These are phyloP conservation scores for Drosophila kurseongensis DNA, from an alignment of 1,140 invertebrate genomes.

Conservation along the genomic window DNA sequence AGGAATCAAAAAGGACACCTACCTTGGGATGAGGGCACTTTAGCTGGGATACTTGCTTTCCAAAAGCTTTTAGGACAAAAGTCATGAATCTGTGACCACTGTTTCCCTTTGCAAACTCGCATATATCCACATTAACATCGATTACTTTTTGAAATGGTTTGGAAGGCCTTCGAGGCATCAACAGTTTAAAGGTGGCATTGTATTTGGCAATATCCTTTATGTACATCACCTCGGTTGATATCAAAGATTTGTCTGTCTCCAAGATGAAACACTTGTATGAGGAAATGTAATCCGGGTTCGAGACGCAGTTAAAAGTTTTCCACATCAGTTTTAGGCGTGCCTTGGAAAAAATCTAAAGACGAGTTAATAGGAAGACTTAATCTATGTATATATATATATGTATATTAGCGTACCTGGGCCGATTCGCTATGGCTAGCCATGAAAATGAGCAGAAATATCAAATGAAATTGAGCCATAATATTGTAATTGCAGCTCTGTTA, in stretches of 20 bases:
- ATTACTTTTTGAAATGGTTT: conserved; percentile 33
- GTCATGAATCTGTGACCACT: conserved; percentile 27
- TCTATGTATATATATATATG: neutral
- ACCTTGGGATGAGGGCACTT: conserved; percentile 54
- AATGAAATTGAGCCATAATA: conserved; percentile 21
- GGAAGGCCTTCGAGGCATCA: conserved; percentile 1
- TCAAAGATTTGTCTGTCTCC: conserved; percentile 16
- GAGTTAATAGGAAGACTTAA: neutral
- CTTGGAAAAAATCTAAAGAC: conserved; percentile 2
- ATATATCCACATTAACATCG: conserved; percentile 41
- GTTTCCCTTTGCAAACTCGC: conserved; percentile 31
- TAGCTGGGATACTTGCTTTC: conserved; percentile 5
- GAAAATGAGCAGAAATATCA: conserved; percentile 21
- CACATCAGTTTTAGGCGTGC: conserved; percentile 26
- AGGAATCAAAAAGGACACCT: too few species aligned
- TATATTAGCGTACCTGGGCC: conserved; percentile 20
- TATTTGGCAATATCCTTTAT: conserved; percentile 2
- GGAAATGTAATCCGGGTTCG: conserved; percentile 12
- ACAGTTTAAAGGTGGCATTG: conserved; percentile 44
- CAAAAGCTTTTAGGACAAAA: conserved; percentile 25
- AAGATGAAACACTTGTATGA: conserved; percentile 38
- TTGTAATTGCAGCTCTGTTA: neutral
- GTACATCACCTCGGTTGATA: conserved; percentile 23
- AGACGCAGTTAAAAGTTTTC: conserved; percentile 29
- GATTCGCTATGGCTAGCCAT: conserved; percentile 3